Evolutionary conservation across 1,140 invertebrate genomes (phyloP).

Genomic region (Temnothorax longispinosus): DNA sequence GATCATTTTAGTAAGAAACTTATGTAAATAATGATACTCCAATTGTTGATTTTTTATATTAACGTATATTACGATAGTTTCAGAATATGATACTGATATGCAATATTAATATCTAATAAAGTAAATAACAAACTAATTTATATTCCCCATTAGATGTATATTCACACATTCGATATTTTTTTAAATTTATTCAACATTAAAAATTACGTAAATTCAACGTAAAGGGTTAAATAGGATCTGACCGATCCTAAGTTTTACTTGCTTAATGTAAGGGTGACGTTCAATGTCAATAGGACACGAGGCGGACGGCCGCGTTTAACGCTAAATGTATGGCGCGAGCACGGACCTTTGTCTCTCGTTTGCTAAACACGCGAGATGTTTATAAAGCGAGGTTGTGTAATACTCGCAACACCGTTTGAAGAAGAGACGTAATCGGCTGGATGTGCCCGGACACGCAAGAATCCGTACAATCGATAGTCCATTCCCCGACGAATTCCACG

Average conservation of each 20-base stretch:
- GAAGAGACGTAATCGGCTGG: conserved; percentile 58
- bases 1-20: not conserved
- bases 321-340: conserved; percentile 35
- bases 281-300: conserved; percentile 36
- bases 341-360: conserved; percentile 39
- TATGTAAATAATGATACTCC: not conserved
- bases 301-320: conserved; percentile 25
- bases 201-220: not conserved
- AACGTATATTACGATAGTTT: not conserved
- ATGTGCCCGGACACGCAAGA: conserved; percentile 60
- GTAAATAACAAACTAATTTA: not conserved
- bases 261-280: not conserved
- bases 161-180: not conserved
- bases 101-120: not conserved
- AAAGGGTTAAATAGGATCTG: conserved; percentile 13
- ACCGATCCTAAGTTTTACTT: not conserved
- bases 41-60: not conserved
- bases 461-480: conserved; percentile 39
- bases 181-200: conserved; percentile 13
- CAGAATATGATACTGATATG: not conserved
- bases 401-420: conserved; percentile 28
- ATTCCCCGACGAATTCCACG: conserved; percentile 51
- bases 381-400: conserved; percentile 57
- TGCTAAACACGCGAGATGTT: conserved; percentile 27
- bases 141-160: not conserved